These are phyloP conservation scores for Halyomorpha halys DNA, from an alignment of 1,140 invertebrate species.

Conservation along the genomic window DNA sequence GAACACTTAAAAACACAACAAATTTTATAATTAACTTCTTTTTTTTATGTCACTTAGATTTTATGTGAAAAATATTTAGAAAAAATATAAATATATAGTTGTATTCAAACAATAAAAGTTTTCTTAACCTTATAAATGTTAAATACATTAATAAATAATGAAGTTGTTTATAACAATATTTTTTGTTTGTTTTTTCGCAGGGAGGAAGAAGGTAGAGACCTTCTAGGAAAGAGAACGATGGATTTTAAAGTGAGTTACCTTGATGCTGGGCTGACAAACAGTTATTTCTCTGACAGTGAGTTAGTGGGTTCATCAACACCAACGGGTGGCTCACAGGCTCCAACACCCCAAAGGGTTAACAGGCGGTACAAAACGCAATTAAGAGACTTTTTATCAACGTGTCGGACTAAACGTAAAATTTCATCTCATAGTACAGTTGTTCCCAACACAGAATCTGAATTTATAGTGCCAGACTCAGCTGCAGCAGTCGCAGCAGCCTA, in stretches of 20 bases:
- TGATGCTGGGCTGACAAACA: slow-evolving; percentile 79
- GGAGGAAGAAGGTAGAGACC: slow-evolving; percentile 94
- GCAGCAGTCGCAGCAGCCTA: slow-evolving; percentile 57
- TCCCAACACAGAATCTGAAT: slow-evolving; percentile 44
- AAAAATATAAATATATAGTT: too few species aligned
- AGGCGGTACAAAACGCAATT: slow-evolving; percentile 85
- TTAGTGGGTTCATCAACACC: slow-evolving; percentile 44
- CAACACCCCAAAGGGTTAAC: slow-evolving; percentile 63
- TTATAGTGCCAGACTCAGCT: slow-evolving; percentile 51
- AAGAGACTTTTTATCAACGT: slow-evolving; percentile 83
- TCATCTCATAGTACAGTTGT: slow-evolving; percentile 38
- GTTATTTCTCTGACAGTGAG: slow-evolving; percentile 78
- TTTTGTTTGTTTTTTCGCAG: slow-evolving; percentile 44
- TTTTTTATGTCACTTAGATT: too few species aligned
- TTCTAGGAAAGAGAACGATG: slow-evolving; percentile 93
- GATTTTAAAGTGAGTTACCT: slow-evolving; percentile 97
- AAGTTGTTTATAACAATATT: too few species aligned
- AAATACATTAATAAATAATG: too few species aligned
- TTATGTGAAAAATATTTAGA: too few species aligned
- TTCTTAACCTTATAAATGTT: too few species aligned
- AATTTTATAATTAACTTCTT: too few species aligned
- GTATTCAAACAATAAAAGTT: too few species aligned
- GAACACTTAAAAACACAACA: too few species aligned
- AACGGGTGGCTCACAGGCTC: slow-evolving; percentile 34
- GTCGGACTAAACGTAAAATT: slow-evolving; percentile 78